Evolutionary conservation across 2,888 invertebrate genomes (phyloP).

Genomic region (Apantesis nais): DNA sequence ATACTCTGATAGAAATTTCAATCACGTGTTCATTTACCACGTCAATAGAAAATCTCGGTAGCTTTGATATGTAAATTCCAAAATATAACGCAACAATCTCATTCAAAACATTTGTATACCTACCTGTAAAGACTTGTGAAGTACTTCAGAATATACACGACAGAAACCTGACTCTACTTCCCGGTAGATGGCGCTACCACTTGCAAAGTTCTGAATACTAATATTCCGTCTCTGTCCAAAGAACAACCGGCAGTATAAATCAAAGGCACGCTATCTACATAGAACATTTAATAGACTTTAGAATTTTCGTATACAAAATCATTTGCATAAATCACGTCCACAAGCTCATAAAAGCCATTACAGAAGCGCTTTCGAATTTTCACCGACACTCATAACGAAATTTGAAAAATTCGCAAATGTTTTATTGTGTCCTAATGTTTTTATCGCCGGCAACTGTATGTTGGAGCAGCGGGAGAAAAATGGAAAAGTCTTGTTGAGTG

Average conservation of each 20-base stretch:
- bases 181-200: conserved; percentile 50
- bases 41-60: not conserved
- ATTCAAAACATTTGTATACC: not conserved
- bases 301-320: conserved; percentile 54
- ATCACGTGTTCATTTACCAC: not conserved
- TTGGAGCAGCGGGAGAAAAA: conserved; percentile 51
- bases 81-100: not conserved
- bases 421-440: conserved; percentile 67
- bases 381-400: conserved; percentile 63
- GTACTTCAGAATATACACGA: not conserved
- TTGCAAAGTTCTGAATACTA: not conserved
- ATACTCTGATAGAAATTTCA: not conserved
- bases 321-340: conserved; percentile 69
- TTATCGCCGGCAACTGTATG: conserved; percentile 53
- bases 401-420: conserved; percentile 66
- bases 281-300: conserved; percentile 50
- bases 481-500: conserved; percentile 72
- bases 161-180: conserved; percentile 31
- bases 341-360: conserved; percentile 66
- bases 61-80: not conserved
- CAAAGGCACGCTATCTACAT: conserved; percentile 37
- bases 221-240: conserved; percentile 11
- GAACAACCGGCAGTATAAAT: conserved; percentile 31
- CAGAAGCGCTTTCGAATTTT: conserved; percentile 62
- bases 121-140: not conserved